Evolutionary conservation across 2,888 invertebrate species (phyloP), one percentile per base, ranked within the genome.

Genomic region (Apamea crenata): DNA sequence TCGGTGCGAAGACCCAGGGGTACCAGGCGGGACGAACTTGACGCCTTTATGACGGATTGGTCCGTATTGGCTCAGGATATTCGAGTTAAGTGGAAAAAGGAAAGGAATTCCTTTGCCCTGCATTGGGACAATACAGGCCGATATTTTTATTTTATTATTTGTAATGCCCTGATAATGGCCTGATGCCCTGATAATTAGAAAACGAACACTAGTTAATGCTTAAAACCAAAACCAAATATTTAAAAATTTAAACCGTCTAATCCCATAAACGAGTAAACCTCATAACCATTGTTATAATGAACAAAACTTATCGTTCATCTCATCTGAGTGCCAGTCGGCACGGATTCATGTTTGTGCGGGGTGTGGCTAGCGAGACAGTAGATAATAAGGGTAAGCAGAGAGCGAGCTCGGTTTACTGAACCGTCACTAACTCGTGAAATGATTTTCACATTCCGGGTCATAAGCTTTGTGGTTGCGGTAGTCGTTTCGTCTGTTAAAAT

Each of bases 281-380:
- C 16, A 44, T 53, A 61, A 65, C 40, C 16, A 14, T 53, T 67
- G 44, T 29, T 70, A 66, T 73, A 83, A 66, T 61, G 65, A 82
- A 83, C 63, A 63, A 66, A 79, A 86, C 36, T 74, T 68, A 78
- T 73, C 78, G 81, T 81, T 84, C 73, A 90, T 90, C 91, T 87
- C 88, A 71, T 83, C 80, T 72, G 47, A n/a, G 76, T 66, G 68
- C 72, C 78, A 44, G 65, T 32, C 40, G 89, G 84, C 90, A 91
- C 91, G 90, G 68, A 71, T 77, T 50, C 25, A 77, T 88, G 90
- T 90, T 90, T 82, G 72, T 56, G 14, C 47, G 14, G 29, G 14
- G 59, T 73, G 25, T 29, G n/a, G 74, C 53, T 16, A 44, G 36
- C 1, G 29, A 21, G 53, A n/a, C 25, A 70, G 61, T 53, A 56